Evolutionary conservation across 2,113 vertebrate species (phyloP).

Genomic region (Albula goreensis): DNA sequence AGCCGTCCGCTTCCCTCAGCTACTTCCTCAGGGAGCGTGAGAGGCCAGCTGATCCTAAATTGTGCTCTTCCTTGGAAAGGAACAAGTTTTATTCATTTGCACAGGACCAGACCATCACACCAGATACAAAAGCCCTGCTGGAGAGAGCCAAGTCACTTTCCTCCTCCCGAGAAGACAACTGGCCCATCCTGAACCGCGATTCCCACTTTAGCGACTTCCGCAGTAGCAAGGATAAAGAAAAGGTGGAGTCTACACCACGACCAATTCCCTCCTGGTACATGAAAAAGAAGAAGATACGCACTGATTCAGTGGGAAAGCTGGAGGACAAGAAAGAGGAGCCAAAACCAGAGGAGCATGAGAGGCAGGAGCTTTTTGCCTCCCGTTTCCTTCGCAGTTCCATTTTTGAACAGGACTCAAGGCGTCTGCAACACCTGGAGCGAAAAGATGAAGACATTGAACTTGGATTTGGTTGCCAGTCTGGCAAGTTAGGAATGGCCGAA

Average conservation of each 20-base stretch:
- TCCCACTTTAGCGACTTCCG: conserved; percentile 89
- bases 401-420: conserved; percentile 93
- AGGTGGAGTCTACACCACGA: conserved; percentile 88
- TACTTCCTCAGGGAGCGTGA: conserved; percentile 87
- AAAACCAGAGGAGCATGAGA: conserved; percentile 91
- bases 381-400: conserved; percentile 96
- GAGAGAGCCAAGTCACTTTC: conserved; percentile 97
- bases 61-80: conserved; percentile 84
- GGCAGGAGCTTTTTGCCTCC: conserved; percentile 91
- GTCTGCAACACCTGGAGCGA: conserved; percentile 89
- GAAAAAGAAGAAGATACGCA: conserved; percentile 96
- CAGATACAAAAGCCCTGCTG: conserved; percentile 95
- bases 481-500: conserved; percentile 74
- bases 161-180: conserved; percentile 94
- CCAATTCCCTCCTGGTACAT: conserved; percentile 96
- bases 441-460: conserved; percentile 87
- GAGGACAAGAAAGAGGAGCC: conserved; percentile 94
- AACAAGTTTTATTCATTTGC: conserved; percentile 96
- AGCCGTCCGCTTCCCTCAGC: conserved; percentile 80
- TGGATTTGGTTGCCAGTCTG: conserved; percentile 65
- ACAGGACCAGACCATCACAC: conserved; percentile 94
- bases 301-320: conserved; percentile 89
- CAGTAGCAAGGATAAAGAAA: conserved; percentile 93
- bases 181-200: conserved; percentile 96
- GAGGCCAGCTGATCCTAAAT: conserved; percentile 86